A percentile compares a stretch with the other conserved stretches of the same genome.
phyloP scores from a whole-genome alignment of 2,113 vertebrate genomes.

The Gambusia affinis region DNA sequence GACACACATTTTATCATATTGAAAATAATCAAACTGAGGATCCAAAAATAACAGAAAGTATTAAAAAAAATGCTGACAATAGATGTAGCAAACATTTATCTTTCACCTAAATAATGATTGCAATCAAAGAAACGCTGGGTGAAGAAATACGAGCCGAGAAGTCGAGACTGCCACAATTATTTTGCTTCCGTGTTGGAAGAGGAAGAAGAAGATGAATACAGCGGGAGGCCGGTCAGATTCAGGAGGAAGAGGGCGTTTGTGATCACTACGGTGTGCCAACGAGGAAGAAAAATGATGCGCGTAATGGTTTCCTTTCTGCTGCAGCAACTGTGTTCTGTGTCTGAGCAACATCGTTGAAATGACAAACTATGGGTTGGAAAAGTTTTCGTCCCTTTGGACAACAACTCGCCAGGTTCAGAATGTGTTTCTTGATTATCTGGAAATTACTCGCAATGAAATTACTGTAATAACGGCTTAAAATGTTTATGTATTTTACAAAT shows the following conservation, averaged over 20 bases:
- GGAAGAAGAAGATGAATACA: slow-evolving; percentile 41
- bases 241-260: slow-evolving; percentile 8
- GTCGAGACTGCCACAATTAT: slow-evolving; percentile 32
- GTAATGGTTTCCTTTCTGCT: slow-evolving; percentile 62
- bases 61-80: background rate
- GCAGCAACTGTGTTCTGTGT: slow-evolving; percentile 61
- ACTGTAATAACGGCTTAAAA: background rate
- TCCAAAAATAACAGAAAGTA: background rate
- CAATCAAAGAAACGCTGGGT: slow-evolving; percentile 9
- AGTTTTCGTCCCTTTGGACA: slow-evolving; percentile 20
- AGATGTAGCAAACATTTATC: background rate
- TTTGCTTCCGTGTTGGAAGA: slow-evolving; percentile 16
- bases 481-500: too few species aligned
- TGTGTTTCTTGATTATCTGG: slow-evolving; percentile 42
- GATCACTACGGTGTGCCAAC: slow-evolving; percentile 49
- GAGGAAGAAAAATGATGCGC: slow-evolving; percentile 66
- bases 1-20: background rate
- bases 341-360: slow-evolving; percentile 39
- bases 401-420: slow-evolving; percentile 66
- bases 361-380: slow-evolving; percentile 11
- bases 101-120: slow-evolving; percentile 2
- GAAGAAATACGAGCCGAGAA: slow-evolving; percentile 25
- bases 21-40: background rate
- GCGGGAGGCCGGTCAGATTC: slow-evolving; percentile 31
- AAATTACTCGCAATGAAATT: slow-evolving; percentile 1